Evolutionary conservation across 1,140 invertebrate species (phyloP).

Genomic region (Drosophila jambulina): DNA sequence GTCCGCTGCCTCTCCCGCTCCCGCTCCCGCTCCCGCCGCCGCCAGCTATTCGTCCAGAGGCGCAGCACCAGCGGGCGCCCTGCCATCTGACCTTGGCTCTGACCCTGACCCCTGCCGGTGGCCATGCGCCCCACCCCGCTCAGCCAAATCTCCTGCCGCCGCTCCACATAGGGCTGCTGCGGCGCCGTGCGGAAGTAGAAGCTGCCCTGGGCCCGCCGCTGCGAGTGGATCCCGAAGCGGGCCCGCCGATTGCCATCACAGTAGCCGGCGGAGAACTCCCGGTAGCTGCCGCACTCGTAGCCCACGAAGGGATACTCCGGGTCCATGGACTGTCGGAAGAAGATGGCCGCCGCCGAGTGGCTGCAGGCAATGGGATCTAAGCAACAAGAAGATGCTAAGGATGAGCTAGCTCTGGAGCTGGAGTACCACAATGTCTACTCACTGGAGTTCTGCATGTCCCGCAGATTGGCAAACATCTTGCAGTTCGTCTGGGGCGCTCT

Average conservation of each 20-base stretch:
- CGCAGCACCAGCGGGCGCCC: slow-evolving; percentile 13
- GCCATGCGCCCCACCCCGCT: slow-evolving; percentile 29
- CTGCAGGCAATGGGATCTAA: slow-evolving; percentile 89
- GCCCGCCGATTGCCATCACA: slow-evolving; percentile 64
- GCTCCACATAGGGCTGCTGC: slow-evolving; percentile 67
- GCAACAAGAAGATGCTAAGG: too few species aligned
- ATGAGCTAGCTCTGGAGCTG: not conserved
- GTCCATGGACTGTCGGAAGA: slow-evolving; percentile 89
- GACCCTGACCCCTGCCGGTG: not conserved
- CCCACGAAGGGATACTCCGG: slow-evolving; percentile 87
- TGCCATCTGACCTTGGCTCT: not conserved
- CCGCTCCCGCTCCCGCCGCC: slow-evolving; percentile 4
- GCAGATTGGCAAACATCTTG: slow-evolving; percentile 78
- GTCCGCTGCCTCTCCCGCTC: slow-evolving; percentile 1
- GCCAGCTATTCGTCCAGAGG: slow-evolving; percentile 34
- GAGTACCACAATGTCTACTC: not conserved
- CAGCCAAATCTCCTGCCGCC: slow-evolving; percentile 28
- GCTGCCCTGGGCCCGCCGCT: slow-evolving; percentile 53
- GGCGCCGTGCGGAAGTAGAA: slow-evolving; percentile 73
- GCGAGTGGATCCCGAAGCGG: slow-evolving; percentile 80
- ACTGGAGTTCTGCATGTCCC: slow-evolving; percentile 77
- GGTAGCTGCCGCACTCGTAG: slow-evolving; percentile 87
- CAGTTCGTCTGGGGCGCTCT: slow-evolving; percentile 92
- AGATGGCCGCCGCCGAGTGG: slow-evolving; percentile 89
- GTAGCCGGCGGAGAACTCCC: slow-evolving; percentile 86